Evolutionary conservation across 1,140 invertebrate species (phyloP).

Genomic region (Cyclina sinensis): DNA sequence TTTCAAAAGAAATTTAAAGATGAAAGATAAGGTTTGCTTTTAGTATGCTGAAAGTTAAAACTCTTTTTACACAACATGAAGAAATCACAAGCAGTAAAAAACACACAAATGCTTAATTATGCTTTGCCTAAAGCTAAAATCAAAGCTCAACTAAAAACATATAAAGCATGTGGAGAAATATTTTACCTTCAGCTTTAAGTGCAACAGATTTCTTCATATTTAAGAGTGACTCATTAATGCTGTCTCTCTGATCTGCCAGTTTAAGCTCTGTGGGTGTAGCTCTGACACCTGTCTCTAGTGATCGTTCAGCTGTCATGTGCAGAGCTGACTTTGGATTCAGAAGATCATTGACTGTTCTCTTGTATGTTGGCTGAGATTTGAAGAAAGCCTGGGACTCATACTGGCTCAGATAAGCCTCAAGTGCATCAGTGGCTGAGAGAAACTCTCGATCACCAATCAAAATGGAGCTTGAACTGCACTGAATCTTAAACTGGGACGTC

Average conservation of each 20-base stretch:
- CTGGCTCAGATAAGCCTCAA: conserved; percentile 56
- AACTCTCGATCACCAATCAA: conserved; percentile 62
- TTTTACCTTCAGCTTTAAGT: conserved; percentile 56
- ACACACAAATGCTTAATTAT: no score
- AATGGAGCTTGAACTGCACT: conserved; percentile 39
- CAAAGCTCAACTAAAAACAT: background rate
- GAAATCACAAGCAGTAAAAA: no score
- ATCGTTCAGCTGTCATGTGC: conserved; percentile 66
- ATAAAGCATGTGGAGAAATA: background rate
- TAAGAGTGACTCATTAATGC: conserved; percentile 55
- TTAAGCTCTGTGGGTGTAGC: conserved; percentile 49
- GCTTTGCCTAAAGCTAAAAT: background rate
- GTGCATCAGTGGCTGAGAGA: conserved; percentile 62
- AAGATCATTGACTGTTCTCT: conserved; percentile 54
- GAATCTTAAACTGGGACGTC: conserved; percentile 57
- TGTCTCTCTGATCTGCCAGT: conserved; percentile 55
- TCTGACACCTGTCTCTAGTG: conserved; percentile 58
- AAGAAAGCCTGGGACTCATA: conserved; percentile 44
- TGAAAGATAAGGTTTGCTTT: no score
- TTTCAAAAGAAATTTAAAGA: no score
- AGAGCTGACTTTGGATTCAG: conserved; percentile 61
- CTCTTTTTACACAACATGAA: no score
- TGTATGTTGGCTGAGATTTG: conserved; percentile 14
- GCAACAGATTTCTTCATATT: conserved; percentile 66
- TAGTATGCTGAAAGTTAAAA: no score